A percentile compares a stretch with the other conserved stretches of the same genome.
phyloP scores from a whole-genome alignment of 2,113 vertebrate species.

The Trogon surrucura region DNA sequence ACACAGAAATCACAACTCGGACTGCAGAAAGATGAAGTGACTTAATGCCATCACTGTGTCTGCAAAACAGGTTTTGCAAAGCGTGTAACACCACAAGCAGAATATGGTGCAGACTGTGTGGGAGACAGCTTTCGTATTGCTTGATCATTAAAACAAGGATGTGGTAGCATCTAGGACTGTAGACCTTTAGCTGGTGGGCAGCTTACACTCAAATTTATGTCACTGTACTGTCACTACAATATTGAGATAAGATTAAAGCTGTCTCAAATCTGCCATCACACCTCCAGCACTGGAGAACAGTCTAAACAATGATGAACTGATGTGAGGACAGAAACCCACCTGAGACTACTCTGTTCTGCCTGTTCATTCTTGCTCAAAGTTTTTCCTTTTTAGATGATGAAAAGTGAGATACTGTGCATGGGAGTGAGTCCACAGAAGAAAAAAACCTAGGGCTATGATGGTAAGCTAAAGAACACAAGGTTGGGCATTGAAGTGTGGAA shows the following conservation, averaged over 20 bases:
- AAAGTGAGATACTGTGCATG: background rate
- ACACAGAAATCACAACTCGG: background rate
- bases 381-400: background rate
- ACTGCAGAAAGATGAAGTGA: background rate
- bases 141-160: background rate
- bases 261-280: background rate
- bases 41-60: background rate
- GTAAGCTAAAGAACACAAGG: background rate
- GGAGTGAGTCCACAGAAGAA: background rate
- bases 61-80: background rate
- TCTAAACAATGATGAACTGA: background rate
- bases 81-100: background rate
- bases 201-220: background rate
- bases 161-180: no score
- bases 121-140: accelerated
- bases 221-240: background rate
- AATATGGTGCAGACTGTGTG: background rate
- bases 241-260: background rate
- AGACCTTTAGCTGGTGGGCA: background rate
- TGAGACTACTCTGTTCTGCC: background rate
- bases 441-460: background rate
- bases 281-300: background rate
- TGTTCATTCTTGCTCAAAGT: background rate
- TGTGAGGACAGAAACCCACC: background rate
- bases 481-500: background rate